phyloP scores from a whole-genome alignment of 1,140 invertebrate genomes.

The Drosophila sproati region DNA sequence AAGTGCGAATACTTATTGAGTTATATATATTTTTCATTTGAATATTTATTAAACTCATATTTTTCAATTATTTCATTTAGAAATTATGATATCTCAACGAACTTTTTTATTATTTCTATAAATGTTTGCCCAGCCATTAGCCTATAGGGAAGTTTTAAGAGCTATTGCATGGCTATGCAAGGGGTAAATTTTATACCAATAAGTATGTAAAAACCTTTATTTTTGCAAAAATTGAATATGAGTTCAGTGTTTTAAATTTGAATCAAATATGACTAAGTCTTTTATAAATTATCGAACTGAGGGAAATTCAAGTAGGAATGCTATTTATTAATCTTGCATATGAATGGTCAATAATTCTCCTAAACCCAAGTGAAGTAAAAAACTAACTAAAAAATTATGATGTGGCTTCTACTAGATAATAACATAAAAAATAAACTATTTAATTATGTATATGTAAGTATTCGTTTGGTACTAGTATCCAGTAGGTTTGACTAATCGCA shows the following conservation, averaged over 20 bases:
- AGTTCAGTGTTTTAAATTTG: no score
- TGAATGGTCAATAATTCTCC: neutral
- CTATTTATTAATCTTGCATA: neutral
- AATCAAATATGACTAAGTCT: neutral
- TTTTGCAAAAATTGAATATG: no score
- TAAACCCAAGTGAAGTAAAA: neutral
- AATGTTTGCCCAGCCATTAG: slow-evolving; percentile 9
- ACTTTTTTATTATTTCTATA: neutral
- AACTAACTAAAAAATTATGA: neutral
- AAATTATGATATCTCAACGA: no score
- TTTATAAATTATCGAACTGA: neutral
- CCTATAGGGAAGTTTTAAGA: slow-evolving; percentile 3
- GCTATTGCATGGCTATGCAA: slow-evolving; percentile 27
- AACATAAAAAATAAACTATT: neutral
- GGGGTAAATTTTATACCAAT: neutral
- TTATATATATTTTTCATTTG: neutral
- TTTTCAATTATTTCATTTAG: neutral
- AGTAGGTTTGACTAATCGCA: slow-evolving; percentile 30
- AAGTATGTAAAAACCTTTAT: neutral
- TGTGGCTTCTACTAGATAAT: neutral
- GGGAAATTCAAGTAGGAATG: neutral
- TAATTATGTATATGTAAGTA: slow-evolving; percentile 38
- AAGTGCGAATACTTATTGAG: slow-evolving; percentile 13
- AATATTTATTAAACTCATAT: neutral
- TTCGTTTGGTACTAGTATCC: slow-evolving; percentile 27